These are phyloP conservation scores for Augochlorella aurata DNA, from an alignment of 2,888 invertebrate species.

Conservation along the genomic window DNA sequence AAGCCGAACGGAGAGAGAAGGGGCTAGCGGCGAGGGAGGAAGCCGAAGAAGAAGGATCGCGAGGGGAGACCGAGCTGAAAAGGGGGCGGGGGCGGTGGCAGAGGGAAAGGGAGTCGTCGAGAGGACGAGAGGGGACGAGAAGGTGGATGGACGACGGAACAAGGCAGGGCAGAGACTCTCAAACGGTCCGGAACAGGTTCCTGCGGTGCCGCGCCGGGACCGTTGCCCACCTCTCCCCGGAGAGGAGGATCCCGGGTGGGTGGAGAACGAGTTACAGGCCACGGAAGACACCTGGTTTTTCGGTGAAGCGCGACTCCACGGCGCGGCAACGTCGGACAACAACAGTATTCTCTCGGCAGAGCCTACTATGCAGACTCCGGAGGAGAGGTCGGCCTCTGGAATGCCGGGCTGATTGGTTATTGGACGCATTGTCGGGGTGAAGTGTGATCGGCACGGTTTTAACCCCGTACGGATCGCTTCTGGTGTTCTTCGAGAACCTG, in stretches of 20 bases:
- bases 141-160: constrained; percentile 63
- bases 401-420: constrained; percentile 11
- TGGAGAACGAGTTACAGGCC: constrained; percentile 76
- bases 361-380: constrained; percentile 12
- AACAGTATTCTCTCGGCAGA: constrained; percentile 16
- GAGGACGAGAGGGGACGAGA: constrained; percentile 41
- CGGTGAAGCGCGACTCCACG: constrained; percentile 61
- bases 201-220: constrained; percentile 54
- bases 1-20: constrained; percentile 9
- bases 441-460: background rate
- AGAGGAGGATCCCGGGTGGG: constrained; percentile 63
- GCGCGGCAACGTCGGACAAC: constrained; percentile 71
- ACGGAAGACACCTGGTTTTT: constrained; percentile 76
- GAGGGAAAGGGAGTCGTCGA: constrained; percentile 56
- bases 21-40: constrained; percentile 39
- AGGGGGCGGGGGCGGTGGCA: constrained; percentile 54
- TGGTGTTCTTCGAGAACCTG: background rate
- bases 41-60: constrained; percentile 11
- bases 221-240: constrained; percentile 72
- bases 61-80: constrained; percentile 49
- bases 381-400: background rate
- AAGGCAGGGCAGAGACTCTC: constrained; percentile 73
- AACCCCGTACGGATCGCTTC: background rate
- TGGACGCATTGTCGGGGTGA: background rate
- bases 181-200: constrained; percentile 77